These are phyloP conservation scores for human DNA, from an alignment of 2,113 vertebrate genomes.

Conservation along the genomic window GRCh38 chr4:170549501-170550000, in stretches of 20 bases:
- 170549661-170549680: background rate
- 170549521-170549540: background rate
- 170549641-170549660: background rate
- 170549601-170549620: background rate
- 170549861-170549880: background rate
- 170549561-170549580: background rate
- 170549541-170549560: background rate
- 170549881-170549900: background rate
- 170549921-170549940: background rate
- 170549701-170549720: background rate
- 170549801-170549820: background rate
- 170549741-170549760: background rate
- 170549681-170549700: background rate
- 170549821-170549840: conserved; percentile 23
- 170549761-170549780: background rate
- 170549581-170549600: background rate
- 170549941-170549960: background rate
- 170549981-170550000: conserved; percentile 51
- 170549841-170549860: background rate
- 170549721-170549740: background rate
- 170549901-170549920: background rate
- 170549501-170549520: background rate
- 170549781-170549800: background rate
- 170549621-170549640: background rate
- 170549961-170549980: background rate